Base-by-base conservation (phyloP, 2,113 vertebrate genomes). In the Australoheros scitulus region DNA sequence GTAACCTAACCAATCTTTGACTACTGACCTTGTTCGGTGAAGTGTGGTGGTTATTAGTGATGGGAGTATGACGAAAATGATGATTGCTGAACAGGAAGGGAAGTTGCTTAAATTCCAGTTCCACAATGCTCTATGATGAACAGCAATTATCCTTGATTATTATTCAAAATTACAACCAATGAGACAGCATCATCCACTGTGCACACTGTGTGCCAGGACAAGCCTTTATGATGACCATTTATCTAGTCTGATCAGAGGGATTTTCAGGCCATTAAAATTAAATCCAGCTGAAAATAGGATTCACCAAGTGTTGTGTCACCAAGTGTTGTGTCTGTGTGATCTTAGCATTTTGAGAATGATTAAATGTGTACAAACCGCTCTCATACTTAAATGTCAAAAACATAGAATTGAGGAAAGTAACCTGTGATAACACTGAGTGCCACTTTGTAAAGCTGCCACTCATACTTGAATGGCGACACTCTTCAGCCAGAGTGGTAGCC, bases 221-320 rank as follows among this genome's bases (percentile, higher is more conserved):
- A 68, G n/a, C 26, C 17, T 57, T 80, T 61, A 15, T 82, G 38
- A 65, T 65, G 75, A 79, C 5, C 15, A 22, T 86, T 85, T 82
- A 81, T 89, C 86, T 79, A 38, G 68, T 81, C 7, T 50, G 43
- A 89, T 91, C 70, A 61, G 10, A 56, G 68, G 87, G 92, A 88
- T 93, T 93, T 89, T 15, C 55, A 41, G 26, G 47, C 77, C 36
- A 56, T 90, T 85, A 81, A 70, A 26, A 61, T 61, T n/a, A 64
- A 82, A 82, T 85, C 85, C 15, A 0, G 2, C 65, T 59, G 11
- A 61, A 76, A 83, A 87, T 72, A 87, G 79, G 17, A 78, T 75
- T 47, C 79, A 70, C 18, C 10, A 2, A 84, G 76, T 58, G 76
- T n/a, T 70, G 26, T 85, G 57, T 79, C 55, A 70, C 18, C 10